Evolutionary conservation across 2,888 invertebrate species (phyloP), one percentile per base, ranked within the genome.

Genomic region (Hirtodrosophila cameraria): DNA sequence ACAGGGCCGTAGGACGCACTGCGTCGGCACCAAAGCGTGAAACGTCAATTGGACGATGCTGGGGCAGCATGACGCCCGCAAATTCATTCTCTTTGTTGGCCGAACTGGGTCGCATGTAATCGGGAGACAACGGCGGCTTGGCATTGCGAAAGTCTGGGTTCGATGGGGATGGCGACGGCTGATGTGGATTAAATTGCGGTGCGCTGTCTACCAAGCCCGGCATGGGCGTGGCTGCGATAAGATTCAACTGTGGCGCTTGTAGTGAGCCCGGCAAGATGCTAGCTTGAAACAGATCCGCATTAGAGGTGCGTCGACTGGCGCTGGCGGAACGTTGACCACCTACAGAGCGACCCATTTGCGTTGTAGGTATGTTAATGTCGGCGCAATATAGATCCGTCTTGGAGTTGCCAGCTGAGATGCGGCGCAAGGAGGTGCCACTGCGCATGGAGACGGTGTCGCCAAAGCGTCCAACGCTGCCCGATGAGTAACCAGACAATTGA

Each of bases 381-480:
- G 90, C 90, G 9, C 91, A 88, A 67, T 87, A 90, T 0, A 90
- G 66, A 49, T 91, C 90, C 13, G 86, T 84, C 52, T 89, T 89
- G 3, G 91, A 91, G 15, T 90, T 87, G 3, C 88, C 89, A 1
- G 86, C 81, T 8, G 90, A 89, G 25, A 91, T 87, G 27, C 90
- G 87, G 3, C 90, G 87, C 33, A 91, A 16, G 0, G 91, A 91
- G 25, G 83, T 88, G 20, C 88, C 88, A 55, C 91, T 90, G 15
- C 90, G 86, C 73, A 89, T 86, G 8, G 90, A 90, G 8, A 89
- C 30, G 2, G 88, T 86, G 16, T 91, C 91, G 0, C 69, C 75
- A 28, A 75, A 87, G n/a, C 87, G 82, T 5, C 80, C 86, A n/a
- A 77, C 72, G 42, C 89, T 87, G 30, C 86, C 85, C 5, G 85